These are phyloP conservation scores for Sander lucioperca DNA, from an alignment of 2,113 vertebrate genomes.

Conservation along the genomic window DNA sequence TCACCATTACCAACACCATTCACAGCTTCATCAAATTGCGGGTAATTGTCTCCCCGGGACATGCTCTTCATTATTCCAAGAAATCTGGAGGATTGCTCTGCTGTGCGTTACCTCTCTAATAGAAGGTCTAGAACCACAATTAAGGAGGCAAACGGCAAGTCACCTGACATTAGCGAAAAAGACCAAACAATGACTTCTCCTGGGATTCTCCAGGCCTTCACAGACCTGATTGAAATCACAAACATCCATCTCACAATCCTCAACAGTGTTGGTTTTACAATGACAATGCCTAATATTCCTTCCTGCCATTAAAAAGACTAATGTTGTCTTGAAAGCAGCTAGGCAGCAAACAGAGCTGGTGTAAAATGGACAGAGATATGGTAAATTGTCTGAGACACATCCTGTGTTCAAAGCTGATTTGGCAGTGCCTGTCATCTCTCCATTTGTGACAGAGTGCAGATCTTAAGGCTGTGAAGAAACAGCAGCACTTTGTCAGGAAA, in stretches of 20 bases:
- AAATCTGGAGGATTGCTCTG: constrained; percentile 56
- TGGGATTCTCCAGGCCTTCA: constrained; percentile 31
- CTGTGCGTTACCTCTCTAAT: constrained; percentile 50
- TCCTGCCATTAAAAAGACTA: not conserved
- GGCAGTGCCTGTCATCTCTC: constrained; percentile 14
- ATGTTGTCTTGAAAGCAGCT: constrained; percentile 12
- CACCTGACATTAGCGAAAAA: constrained; percentile 58
- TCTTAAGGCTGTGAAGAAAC: constrained; percentile 4
- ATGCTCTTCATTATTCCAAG: constrained; percentile 59
- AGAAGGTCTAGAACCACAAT: constrained; percentile 60
- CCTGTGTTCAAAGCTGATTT: constrained; percentile 38
- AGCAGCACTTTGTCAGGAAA: constrained; percentile 5
- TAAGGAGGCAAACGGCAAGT: constrained; percentile 60
- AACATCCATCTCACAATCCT: constrained; percentile 2
- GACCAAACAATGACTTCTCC: constrained; percentile 39
- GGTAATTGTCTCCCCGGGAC: constrained; percentile 66
- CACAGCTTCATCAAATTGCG: constrained; percentile 56
- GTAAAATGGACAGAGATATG: constrained; percentile 24
- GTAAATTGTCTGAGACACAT: constrained; percentile 25
- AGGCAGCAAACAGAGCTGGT: constrained; percentile 7
- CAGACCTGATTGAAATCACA: constrained; percentile 12
- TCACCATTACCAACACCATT: constrained; percentile 35
- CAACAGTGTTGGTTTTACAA: constrained; percentile 2
- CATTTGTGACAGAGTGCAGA: constrained; percentile 30
- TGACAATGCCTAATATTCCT: not conserved